Conservation (phyloP, 2,888 invertebrate species). For the Lumbricus terrestris region DNA sequence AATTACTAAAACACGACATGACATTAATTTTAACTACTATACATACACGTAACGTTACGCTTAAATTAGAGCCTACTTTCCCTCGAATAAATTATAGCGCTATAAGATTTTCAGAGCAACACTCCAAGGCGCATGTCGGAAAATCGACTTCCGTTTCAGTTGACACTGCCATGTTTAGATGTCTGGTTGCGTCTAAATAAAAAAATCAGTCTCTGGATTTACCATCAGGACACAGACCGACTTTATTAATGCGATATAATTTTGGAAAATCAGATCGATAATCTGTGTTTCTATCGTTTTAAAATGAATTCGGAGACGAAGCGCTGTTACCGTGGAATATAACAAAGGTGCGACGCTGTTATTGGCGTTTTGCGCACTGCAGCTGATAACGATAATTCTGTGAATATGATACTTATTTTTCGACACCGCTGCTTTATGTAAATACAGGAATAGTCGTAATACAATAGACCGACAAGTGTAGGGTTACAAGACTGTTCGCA, state of each 20-base stretch:
- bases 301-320: not conserved
- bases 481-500: not conserved
- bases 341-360: not conserved
- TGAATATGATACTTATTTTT: not conserved
- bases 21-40: not conserved
- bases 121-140: not conserved
- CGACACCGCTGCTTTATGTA: not conserved
- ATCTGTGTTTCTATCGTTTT: not conserved
- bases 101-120: not conserved
- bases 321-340: not conserved
- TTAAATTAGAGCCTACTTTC: not conserved
- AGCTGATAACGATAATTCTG: not conserved
- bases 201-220: not conserved
- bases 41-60: not conserved
- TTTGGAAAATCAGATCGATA: not conserved
- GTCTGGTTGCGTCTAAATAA: slow-evolving; percentile 13
- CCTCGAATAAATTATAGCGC: not conserved
- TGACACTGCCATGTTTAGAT: slow-evolving; percentile 10
- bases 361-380: not conserved
- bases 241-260: not conserved
- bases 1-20: not conserved
- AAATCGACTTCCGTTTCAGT: not conserved
- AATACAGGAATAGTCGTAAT: not conserved
- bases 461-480: not conserved
- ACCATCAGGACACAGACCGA: not conserved